Evolutionary conservation across 2,888 invertebrate genomes (phyloP), one percentile per base, ranked within the genome.

Genomic region (Drosophila barbarae): DNA sequence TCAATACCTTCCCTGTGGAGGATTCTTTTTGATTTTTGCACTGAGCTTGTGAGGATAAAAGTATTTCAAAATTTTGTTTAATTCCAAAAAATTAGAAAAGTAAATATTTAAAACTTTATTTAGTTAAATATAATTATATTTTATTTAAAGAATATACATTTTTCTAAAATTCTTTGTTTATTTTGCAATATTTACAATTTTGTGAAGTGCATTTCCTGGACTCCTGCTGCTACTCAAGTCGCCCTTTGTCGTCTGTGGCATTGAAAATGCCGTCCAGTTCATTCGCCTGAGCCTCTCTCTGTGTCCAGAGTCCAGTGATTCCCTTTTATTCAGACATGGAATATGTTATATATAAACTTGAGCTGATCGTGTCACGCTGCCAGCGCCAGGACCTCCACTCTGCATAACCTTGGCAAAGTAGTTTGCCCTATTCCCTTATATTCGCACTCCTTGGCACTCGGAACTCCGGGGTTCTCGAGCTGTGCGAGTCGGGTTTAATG

Each of bases 351-450:
- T 18, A 18, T n/a, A 12, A 12, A 21, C 18, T 10, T 26, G 28
- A 42, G 39, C 13, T 39, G 30, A 64, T 68, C 81, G 51, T 64
- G 53, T 59, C 57, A 69, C 65, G 68, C 35, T 13, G n/a, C 13
- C 68, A 55, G 38, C 35, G n/a, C 39, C 38, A 12, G 3, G 8
- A 42, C 3, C 38, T 38, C 23, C 39, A 44, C 21, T 47, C 42
- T n/a, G 49, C 47, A 42, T 70, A 87, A 85, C 86, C 86, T 87
- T 87, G 86, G 83, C 81, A 81, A 84, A 85, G 87, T 78, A 86
- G 87, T 86, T 86, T 87, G 87, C 86, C 87, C 87, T 87, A 86
- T 87, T 86, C 86, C 86, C 86, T 87, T 87, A 86, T 86, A 85
- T 86, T 83, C 72, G 46, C 47, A 47, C 30, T 47, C 30, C 46